These are phyloP conservation scores for Drosophila kanapiae DNA, from an alignment of 1,140 invertebrate genomes.

Conservation along the genomic window DNA sequence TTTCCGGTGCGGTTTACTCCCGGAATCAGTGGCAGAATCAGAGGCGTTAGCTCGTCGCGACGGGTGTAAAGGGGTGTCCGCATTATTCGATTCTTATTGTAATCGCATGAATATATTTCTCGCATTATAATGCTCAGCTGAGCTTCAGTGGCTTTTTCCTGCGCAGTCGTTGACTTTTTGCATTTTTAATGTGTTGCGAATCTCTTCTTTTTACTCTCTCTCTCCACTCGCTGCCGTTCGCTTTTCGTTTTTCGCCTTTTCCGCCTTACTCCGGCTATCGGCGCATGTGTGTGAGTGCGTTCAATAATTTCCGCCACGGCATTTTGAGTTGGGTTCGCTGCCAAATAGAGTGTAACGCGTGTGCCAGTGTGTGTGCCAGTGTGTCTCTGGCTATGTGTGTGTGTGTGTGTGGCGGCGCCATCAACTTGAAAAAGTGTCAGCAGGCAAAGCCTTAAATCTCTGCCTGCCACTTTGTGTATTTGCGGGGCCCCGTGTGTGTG, in stretches of 20 bases:
- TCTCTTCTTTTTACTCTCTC: constrained; percentile 6
- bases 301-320: constrained; percentile 78
- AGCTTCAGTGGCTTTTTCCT: constrained; percentile 77
- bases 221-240: neutral
- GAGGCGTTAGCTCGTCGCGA: constrained; percentile 27
- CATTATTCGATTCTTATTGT: constrained; percentile 83
- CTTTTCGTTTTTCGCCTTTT: constrained; percentile 17
- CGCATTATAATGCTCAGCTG: constrained; percentile 76
- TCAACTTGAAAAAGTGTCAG: constrained; percentile 81
- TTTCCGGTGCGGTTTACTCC: constrained; percentile 23
- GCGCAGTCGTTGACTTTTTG: constrained; percentile 80
- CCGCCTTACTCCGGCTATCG: constrained; percentile 24
- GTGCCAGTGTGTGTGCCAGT: constrained; percentile 30
- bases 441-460: constrained; percentile 77
- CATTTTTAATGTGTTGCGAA: constrained; percentile 80
- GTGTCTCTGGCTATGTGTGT: constrained; percentile 7
- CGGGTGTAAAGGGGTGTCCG: constrained; percentile 16
- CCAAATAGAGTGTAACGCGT: constrained; percentile 80
- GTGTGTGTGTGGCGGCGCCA: constrained; percentile 57
- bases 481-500: neutral
- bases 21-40: constrained; percentile 23
- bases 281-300: constrained; percentile 64
- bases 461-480: constrained; percentile 63
- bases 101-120: constrained; percentile 81
- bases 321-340: constrained; percentile 79